phyloP scores from a whole-genome alignment of 2,888 invertebrate species.

The Xestia xanthographa region DNA sequence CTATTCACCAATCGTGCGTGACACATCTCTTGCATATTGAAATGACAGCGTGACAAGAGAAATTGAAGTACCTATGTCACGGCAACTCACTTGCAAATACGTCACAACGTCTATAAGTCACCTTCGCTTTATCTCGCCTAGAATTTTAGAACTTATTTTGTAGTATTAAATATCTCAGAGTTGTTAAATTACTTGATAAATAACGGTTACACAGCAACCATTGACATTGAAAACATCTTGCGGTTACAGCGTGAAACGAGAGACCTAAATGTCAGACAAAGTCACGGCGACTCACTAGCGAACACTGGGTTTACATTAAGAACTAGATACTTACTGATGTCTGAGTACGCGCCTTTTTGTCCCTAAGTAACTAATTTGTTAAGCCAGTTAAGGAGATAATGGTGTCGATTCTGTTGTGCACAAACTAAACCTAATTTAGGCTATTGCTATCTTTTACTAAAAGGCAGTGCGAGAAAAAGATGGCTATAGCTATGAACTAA shows the following conservation, averaged over 20 bases:
- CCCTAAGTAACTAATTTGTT: not conserved
- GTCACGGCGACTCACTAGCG: not conserved
- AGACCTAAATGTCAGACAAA: slow-evolving; percentile 21
- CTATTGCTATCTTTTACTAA: no score
- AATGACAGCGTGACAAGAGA: slow-evolving; percentile 45
- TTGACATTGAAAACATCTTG: slow-evolving; percentile 10
- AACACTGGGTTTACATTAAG: not conserved
- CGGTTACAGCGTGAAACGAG: slow-evolving; percentile 2
- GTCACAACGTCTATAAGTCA: slow-evolving; percentile 1
- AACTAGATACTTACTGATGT: not conserved
- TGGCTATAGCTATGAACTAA: no score
- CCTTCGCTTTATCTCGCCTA: not conserved
- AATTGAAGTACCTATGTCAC: slow-evolving; percentile 37
- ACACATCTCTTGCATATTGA: slow-evolving; percentile 29
- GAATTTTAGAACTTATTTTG: not conserved
- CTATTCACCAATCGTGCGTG: slow-evolving; percentile 3
- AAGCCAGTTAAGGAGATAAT: not conserved
- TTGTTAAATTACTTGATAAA: not conserved
- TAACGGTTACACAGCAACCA: not conserved
- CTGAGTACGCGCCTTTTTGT: not conserved
- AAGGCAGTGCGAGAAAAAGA: no score
- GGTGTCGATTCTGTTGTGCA: no score
- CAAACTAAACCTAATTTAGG: no score
- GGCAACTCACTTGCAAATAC: slow-evolving; percentile 24
- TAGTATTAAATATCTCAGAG: not conserved